Evolutionary conservation across 2,113 vertebrate genomes (phyloP), one percentile per base, ranked within the genome.

Genomic region (Etheostoma cragini): DNA sequence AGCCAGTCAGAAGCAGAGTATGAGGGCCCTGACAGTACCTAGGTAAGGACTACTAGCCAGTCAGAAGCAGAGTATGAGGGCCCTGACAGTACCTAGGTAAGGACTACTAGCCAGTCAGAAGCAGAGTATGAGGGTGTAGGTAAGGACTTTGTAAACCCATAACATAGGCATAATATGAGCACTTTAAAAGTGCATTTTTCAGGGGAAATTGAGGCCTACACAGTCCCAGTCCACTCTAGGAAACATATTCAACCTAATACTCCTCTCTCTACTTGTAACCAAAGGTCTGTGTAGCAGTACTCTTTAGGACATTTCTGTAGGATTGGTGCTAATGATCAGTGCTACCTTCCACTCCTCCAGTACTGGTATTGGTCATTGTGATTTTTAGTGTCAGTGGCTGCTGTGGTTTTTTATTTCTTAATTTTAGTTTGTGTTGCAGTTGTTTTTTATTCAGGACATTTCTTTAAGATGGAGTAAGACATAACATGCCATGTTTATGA

Each of bases 321-420:
- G 24, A 61, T n/a, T 66, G 88, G 88, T 91, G 92, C 90, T 91
- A 83, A 73, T 60, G 52, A 68, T 67, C 58, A 58, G 65, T 78
- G 68, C 83, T 82, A 76, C 82, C 42, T 70, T 73, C 17, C 76
- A 21, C 68, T 85, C 69, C 60, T 85, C 30, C 62, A 69, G 17
- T 76, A 80, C 69, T 64, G 16, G 70, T 42, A 57, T 38, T 30
- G 8, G 38, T 77, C 26, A 22, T 4, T 70, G 17, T 26, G 67
- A 47, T 71, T 80, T 65, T 46, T 62, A 50, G 13, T 65, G 5
- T 57, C 35, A 54, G 2, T 16, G 21, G 6, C 21, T 74, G 45
- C 21, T 67, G 22, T 75, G 50, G 52, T 54, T 8, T 45, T 63
- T 14, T 52, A 21, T 24, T 30, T 53, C 0, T 73, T 22, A 11